Base-by-base conservation (phyloP, 2,888 invertebrate genomes). In the Fragum whitleyi region DNA sequence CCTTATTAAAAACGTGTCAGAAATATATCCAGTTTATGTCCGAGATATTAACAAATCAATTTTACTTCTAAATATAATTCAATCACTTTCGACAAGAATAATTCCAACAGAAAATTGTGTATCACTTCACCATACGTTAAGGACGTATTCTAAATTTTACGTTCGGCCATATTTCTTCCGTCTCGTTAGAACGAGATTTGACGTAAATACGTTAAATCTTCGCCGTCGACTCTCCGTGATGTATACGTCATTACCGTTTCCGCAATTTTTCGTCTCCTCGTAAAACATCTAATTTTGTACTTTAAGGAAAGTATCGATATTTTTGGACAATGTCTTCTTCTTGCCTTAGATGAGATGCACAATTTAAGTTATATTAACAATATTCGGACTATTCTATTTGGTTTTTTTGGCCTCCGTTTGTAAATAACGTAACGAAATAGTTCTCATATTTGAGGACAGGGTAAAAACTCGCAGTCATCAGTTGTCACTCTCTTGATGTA, bases 161-260 rank as follows among this genome's bases (percentile, higher is more conserved):
- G 57, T 57, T 65, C 65, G 23, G 65, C 65, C 65, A 65, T 65
- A n/a, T 65, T 65, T 28, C 36, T 65, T n/a, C 42, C 14, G 16
- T 65, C 65, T 65, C 65, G 42, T 42, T 42, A 42, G 57, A 65
- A 65, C 65, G 65, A 21, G 42, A 65, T 19, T 39, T 65, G 39
- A 65, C 65, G 65, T 65, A 26, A 61, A 29, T 61, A 61, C 61
- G 61, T 61, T 29, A 61, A 61, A 61, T 29, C 32, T 47, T 47
- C 47, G 47, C 47, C 47, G 47, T 47, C 47, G 47, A 47, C 47
- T 47, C 47, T 47, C 47, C 47, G 47, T 47, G 47, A 47, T 47
- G 47, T 47, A 47, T 47, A 47, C 47, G 5, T 47, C 47, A 47
- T 47, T 14, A 47, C 47, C 47, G n/a, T 47, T 47, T 47, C 47